Evolutionary conservation across 2,113 vertebrate species (phyloP), one percentile per base, ranked within the genome.

Genomic region (Sinocyclocheilus maitianheensis): DNA sequence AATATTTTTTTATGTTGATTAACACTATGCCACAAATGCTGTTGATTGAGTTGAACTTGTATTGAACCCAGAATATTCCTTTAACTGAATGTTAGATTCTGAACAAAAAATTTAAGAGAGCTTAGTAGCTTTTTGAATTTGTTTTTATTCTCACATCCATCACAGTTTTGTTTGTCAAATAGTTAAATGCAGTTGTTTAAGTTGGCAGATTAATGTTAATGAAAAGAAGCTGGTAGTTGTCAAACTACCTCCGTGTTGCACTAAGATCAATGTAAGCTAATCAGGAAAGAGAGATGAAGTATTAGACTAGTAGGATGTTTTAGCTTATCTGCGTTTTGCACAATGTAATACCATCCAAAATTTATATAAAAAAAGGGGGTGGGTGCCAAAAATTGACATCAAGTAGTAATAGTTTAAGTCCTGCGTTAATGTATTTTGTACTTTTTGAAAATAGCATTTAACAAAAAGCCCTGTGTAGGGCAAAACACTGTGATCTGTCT

Each of bases 401-500:
- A 81, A 46, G 51, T 77, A 83, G 84, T 67, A 48, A 37, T 62
- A 53, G 22, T 46, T 46, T 78, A 80, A 30, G 34, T 24, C 46
- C 16, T 43, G 37, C 3, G 10, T 81, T 62, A 13, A 20, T 72
- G 65, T 55, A 77, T 84, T 87, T 89, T 87, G 43, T 87, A 89
- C 80, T 89, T 77, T 87, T 81, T 74, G 34, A 88, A 81, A 51
- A 69, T 43, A 53, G 34, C 69, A 63, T 78, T 87, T 85, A 85
- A 87, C 80, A 84, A 71, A 77, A 62, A 75, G 30, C 24, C 83
- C 83, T 81, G 51, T 62, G n/a, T 16, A 4, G 83, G 89, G 83
- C 67, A 76, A 40, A 88, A 86, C 89, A 90, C 89, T 90, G 89
- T 90, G 89, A 90, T 85, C 67, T 58, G 77, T 69, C 72, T 85